phyloP scores from a whole-genome alignment of 2,113 vertebrate genomes.

The Cathartes aura region DNA sequence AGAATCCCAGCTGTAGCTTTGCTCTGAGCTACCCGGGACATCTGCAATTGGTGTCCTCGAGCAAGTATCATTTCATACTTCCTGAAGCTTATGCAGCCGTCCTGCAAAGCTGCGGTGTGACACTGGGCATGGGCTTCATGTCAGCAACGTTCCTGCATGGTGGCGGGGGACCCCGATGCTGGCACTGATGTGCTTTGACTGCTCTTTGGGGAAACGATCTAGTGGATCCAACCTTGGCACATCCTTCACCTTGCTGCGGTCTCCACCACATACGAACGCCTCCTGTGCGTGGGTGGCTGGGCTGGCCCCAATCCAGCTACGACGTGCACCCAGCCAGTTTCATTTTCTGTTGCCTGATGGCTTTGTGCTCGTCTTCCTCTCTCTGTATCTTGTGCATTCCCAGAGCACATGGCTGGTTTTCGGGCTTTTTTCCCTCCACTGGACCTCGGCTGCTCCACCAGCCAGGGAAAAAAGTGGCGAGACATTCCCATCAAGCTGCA shows the following conservation, averaged over 20 bases:
- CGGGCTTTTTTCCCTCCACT: not conserved
- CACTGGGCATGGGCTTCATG: accelerated
- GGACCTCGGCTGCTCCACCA: not conserved
- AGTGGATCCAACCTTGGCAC: accelerated
- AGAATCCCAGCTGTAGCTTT: not conserved
- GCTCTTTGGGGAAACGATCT: not conserved
- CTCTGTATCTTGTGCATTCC: not conserved
- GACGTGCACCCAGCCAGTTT: accelerated
- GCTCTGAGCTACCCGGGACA: not conserved
- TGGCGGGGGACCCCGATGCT: accelerated
- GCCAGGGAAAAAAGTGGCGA: not conserved
- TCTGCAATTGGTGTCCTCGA: not conserved
- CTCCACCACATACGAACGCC: not conserved
- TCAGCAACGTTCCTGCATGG: accelerated
- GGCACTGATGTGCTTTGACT: accelerated
- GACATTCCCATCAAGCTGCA: not conserved
- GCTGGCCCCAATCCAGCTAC: not conserved
- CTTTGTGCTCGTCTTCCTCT: not conserved
- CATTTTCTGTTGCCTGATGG: not conserved
- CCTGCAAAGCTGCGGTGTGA: not conserved
- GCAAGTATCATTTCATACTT: not conserved
- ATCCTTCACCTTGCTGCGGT: not conserved
- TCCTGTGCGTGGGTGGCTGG: not conserved
- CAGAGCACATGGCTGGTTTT: not conserved
- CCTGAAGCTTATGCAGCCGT: not conserved